Conservation (phyloP, 1,140 invertebrate species). For the Bombus terrestris region DNA sequence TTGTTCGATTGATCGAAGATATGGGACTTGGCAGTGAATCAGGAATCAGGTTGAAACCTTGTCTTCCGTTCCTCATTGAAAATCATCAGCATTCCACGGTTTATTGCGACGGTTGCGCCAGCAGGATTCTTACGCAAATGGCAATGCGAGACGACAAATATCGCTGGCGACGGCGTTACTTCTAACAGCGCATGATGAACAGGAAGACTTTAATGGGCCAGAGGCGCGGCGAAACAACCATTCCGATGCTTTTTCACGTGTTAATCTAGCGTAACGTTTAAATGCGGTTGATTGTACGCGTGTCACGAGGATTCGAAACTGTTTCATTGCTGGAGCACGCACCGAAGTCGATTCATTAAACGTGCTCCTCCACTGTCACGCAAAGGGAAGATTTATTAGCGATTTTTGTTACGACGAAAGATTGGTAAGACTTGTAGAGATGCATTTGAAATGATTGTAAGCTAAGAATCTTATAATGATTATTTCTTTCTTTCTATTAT, state of each 20-base stretch:
- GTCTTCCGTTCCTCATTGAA: slow-evolving; percentile 10
- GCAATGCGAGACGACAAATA: slow-evolving; percentile 30
- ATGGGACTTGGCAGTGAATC: not conserved
- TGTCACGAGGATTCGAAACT: not conserved
- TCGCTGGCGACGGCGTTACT: not conserved
- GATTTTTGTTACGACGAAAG: not conserved
- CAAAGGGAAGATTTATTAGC: not conserved
- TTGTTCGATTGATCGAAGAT: not conserved
- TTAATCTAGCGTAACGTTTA: not conserved
- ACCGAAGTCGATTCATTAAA: not conserved
- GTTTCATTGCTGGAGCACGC: not conserved
- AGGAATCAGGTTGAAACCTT: slow-evolving; percentile 13
- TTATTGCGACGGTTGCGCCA: slow-evolving; percentile 34
- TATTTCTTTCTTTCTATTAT: not conserved
- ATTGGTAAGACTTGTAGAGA: not conserved
- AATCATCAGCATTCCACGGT: slow-evolving; percentile 49
- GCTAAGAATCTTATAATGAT: too few species aligned
- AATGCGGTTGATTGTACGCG: not conserved
- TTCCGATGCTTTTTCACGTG: not conserved
- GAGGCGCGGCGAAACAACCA: not conserved
- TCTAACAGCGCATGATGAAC: not conserved
- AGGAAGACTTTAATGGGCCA: not conserved
- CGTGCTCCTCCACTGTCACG: not conserved
- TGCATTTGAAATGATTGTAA: too few species aligned
- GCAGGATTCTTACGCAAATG: slow-evolving; percentile 42